Evolutionary conservation across 2,113 vertebrate genomes (phyloP).

Genomic region (Paratilapia polleni): DNA sequence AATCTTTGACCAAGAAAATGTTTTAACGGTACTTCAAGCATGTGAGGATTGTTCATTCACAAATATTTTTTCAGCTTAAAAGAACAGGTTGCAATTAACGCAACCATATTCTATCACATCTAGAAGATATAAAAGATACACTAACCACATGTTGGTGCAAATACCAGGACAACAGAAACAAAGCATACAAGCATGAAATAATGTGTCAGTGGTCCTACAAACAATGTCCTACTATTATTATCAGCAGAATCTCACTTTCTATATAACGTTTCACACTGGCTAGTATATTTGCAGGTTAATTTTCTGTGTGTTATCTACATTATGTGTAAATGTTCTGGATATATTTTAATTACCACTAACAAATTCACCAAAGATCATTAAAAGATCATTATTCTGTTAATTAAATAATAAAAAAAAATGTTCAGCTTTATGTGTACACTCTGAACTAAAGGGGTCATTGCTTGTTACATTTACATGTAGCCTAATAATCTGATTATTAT

Average conservation of each 20-base stretch:
- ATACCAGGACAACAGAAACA: background rate
- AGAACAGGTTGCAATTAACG: background rate
- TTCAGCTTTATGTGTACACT: background rate
- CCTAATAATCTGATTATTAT: too few relatives aligned
- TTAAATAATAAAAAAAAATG: too few relatives aligned
- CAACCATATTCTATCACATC: background rate
- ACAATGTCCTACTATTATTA: background rate
- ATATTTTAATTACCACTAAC: background rate
- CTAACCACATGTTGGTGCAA: background rate
- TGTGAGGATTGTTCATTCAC: background rate
- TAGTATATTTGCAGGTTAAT: background rate
- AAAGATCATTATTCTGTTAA: background rate
- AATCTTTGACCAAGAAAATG: background rate
- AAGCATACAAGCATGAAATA: background rate
- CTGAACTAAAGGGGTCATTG: background rate
- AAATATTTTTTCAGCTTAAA: background rate
- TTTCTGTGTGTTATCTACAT: background rate
- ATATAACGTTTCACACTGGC: background rate
- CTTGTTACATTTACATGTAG: background rate
- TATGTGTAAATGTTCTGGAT: background rate
- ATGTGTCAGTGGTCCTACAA: background rate
- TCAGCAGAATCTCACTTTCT: background rate
- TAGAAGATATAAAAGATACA: background rate
- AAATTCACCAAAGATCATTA: background rate
- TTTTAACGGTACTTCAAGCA: background rate